phyloP scores from a whole-genome alignment of 2,113 vertebrate genomes.

The Cnemophilus loriae region DNA sequence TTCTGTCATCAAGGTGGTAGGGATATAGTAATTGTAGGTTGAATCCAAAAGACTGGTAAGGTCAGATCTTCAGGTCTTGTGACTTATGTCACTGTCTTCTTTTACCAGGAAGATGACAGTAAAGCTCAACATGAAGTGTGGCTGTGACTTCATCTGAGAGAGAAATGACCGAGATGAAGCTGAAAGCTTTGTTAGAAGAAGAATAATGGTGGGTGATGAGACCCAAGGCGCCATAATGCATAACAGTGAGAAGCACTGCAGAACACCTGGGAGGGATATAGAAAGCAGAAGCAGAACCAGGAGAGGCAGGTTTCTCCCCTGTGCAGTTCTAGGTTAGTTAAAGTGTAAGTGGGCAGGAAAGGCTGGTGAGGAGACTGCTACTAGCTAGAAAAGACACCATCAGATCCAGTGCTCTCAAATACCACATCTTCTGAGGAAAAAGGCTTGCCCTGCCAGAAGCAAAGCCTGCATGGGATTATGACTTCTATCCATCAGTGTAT shows the following conservation, averaged over 20 bases:
- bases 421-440: background rate
- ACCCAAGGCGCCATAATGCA: background rate
- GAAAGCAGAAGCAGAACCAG: background rate
- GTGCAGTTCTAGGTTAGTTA: background rate
- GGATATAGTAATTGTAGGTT: background rate
- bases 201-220: background rate
- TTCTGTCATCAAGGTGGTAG: background rate
- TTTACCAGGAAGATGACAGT: background rate
- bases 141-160: background rate
- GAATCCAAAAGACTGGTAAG: background rate
- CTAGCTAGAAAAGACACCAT: background rate
- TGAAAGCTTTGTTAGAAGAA: background rate
- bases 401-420: background rate
- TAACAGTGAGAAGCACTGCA: background rate
- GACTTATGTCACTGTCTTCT: background rate
- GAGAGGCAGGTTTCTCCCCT: background rate
- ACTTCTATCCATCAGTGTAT: background rate
- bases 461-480: background rate
- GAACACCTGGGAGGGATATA: background rate
- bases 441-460: background rate
- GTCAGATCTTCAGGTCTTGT: background rate
- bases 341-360: background rate
- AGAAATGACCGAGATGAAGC: background rate
- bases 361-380: background rate
- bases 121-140: background rate